A percentile compares a stretch with the other conserved stretches of the same genome.
Conservation (phyloP, 2,888 invertebrate genomes). For the Rhingia rostrata region DNA sequence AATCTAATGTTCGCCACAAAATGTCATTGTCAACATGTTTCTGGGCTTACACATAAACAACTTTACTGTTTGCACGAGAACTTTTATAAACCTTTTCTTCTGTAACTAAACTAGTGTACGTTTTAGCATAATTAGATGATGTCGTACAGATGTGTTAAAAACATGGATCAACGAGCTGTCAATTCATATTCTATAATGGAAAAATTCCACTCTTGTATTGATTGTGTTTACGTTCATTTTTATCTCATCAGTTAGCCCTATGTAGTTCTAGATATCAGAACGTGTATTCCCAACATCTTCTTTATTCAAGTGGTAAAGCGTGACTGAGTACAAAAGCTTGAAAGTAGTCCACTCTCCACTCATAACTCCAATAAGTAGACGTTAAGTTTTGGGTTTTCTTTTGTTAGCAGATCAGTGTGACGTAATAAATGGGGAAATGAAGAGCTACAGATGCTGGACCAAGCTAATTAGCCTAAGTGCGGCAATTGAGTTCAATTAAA, state of each 20-base stretch:
- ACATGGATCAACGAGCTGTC: too few species aligned
- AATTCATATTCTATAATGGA: too few species aligned
- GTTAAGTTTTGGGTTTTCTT: conserved; percentile 1
- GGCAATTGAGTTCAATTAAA: conserved; percentile 40
- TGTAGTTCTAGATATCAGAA: not conserved
- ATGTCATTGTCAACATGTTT: too few species aligned
- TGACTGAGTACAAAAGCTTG: conserved; percentile 24
- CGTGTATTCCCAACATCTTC: not conserved
- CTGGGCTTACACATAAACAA: too few species aligned
- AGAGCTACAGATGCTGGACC: not conserved
- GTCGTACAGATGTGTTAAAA: too few species aligned
- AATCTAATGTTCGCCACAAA: too few species aligned
- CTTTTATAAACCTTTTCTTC: too few species aligned
- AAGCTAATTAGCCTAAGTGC: conserved; percentile 11
- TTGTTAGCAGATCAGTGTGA: not conserved
- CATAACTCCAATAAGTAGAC: conserved; percentile 11
- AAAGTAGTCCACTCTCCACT: conserved; percentile 15
- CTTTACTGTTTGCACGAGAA: too few species aligned
- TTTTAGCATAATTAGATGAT: too few species aligned
- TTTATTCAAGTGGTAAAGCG: conserved; percentile 19
- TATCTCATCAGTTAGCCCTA: not conserved
- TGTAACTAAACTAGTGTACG: too few species aligned
- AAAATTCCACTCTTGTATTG: too few species aligned
- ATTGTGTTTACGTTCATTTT: too few species aligned
- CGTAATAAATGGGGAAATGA: not conserved